Percentiles rank a stretch among this genome's conserved stretches.
phyloP scores from a whole-genome alignment of 2,888 invertebrate genomes.

The Cheilosia impressa region DNA sequence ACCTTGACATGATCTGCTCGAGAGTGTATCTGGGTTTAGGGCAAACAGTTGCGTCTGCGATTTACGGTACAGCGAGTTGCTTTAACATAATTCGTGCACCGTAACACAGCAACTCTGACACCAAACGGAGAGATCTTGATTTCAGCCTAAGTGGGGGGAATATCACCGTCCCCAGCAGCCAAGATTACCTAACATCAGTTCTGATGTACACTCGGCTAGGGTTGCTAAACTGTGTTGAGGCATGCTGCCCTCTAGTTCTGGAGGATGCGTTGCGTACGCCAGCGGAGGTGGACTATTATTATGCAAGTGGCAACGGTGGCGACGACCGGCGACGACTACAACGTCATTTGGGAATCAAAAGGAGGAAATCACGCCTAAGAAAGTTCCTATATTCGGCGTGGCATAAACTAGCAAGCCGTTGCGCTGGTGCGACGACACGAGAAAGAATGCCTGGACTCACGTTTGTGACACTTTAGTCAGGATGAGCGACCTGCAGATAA shows the following conservation, averaged over 20 bases:
- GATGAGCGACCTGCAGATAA: slow-evolving; percentile 53
- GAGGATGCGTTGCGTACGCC: slow-evolving; percentile 65
- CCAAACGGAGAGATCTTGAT: slow-evolving; percentile 49
- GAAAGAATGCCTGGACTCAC: slow-evolving; percentile 54
- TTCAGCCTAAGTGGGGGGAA: slow-evolving; percentile 15
- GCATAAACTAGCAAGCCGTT: slow-evolving; percentile 1
- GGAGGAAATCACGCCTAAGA: slow-evolving; percentile 65
- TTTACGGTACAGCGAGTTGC: slow-evolving; percentile 59
- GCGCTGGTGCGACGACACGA: slow-evolving; percentile 32
- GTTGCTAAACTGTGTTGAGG: slow-evolving; percentile 31
- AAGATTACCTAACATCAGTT: slow-evolving; percentile 14
- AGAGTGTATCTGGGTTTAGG: slow-evolving; percentile 32
- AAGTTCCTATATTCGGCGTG: slow-evolving; percentile 34
- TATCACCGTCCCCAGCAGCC: background rate
- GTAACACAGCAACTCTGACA: slow-evolving; percentile 57
- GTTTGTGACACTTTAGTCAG: slow-evolving; percentile 63
- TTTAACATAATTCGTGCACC: slow-evolving; percentile 67
- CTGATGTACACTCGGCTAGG: background rate
- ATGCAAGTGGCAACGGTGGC: slow-evolving; percentile 63
- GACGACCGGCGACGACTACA: slow-evolving; percentile 33
- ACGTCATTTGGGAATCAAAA: slow-evolving; percentile 56
- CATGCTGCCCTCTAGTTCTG: slow-evolving; percentile 24
- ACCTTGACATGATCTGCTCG: slow-evolving; percentile 49
- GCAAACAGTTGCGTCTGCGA: slow-evolving; percentile 52
- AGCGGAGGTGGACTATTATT: slow-evolving; percentile 59